Conservation (phyloP, 2,797 vertebrate species). For the Synaphobranchus kaupii region DNA sequence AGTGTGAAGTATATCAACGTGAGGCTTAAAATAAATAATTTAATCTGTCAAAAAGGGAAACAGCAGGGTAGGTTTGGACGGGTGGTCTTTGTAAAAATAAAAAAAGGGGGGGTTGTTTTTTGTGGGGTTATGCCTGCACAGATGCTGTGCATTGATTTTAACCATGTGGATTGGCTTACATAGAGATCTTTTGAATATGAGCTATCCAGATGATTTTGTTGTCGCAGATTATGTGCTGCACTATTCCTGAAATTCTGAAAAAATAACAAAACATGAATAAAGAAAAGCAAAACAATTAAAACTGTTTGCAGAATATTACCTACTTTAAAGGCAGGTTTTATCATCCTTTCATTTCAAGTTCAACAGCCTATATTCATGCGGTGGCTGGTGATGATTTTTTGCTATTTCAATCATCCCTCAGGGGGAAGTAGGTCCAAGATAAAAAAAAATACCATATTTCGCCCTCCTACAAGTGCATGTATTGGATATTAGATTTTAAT, state of each 20-base stretch:
- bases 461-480: no score
- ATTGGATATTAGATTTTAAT: neutral
- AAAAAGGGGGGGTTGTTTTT: neutral
- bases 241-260: neutral
- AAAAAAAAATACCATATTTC: slow-evolving; percentile 6
- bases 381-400: neutral
- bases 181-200: neutral
- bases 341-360: neutral
- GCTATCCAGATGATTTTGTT: neutral
- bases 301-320: neutral
- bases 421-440: neutral
- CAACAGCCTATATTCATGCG: neutral
- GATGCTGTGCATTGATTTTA: neutral
- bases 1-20: neutral
- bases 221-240: neutral
- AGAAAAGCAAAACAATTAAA: neutral
- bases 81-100: neutral
- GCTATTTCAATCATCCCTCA: neutral
- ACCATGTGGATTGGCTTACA: neutral
- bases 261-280: neutral
- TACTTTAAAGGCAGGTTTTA: neutral
- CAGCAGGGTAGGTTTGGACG: neutral
- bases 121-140: neutral
- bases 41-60: neutral
- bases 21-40: neutral